Conservation (phyloP, 2,113 vertebrate species). For the Myanophis thanlyinensis region DNA sequence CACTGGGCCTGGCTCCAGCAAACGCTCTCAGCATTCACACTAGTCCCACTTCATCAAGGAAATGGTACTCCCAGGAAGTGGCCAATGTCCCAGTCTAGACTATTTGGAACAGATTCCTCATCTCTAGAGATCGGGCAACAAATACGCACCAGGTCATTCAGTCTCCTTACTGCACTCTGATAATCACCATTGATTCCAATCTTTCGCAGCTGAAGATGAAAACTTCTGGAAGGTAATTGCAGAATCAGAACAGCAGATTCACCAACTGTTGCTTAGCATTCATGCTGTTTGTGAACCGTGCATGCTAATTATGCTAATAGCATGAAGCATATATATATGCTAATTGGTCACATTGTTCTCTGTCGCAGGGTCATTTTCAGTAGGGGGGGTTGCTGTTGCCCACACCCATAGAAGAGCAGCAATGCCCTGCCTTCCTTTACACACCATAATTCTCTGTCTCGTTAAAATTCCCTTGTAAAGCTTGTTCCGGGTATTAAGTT, state of each 20-base stretch:
- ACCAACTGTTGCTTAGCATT: constrained; percentile 6
- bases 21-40: not conserved
- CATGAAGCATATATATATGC: not conserved
- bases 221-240: not conserved
- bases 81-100: constrained; percentile 27
- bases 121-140: not conserved
- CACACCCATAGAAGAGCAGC: not conserved
- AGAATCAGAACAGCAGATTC: not conserved
- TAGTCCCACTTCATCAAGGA: constrained; percentile 40
- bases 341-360: not conserved
- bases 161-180: not conserved
- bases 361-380: not conserved
- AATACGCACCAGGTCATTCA: not conserved
- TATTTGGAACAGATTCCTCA: not conserved
- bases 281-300: not conserved
- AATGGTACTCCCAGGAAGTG: constrained; percentile 33
- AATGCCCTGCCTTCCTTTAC: not conserved
- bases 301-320: constrained; percentile 1
- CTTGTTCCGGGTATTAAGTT: not conserved
- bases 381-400: not conserved
- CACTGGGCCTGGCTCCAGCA: constrained; percentile 49
- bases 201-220: not conserved
- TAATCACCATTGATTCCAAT: not conserved
- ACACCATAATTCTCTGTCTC: not conserved
- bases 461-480: not conserved